Base-by-base conservation (phyloP, 2,888 invertebrate genomes). In the Apotomis betuletana region DNA sequence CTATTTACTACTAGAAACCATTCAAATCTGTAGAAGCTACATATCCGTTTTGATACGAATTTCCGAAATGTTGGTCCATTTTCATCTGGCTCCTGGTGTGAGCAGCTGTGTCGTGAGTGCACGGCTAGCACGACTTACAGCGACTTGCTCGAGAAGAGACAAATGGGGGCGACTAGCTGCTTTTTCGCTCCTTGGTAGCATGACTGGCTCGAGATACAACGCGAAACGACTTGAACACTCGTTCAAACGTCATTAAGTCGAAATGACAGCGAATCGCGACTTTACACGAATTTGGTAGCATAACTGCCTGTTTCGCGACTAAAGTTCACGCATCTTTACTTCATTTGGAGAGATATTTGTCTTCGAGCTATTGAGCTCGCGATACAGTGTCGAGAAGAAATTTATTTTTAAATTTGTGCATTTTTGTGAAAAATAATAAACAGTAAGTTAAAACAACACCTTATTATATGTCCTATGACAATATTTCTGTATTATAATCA, bases 271-370 rank as follows among this genome's bases (percentile, higher is more conserved):
- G 10, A 49, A 3, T 8, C 49, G 49, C 8, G 49, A 49, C 49
- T 49, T 49, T 49, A 9, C 0, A 9, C 49, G 9, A 49, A 10
- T 9, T 49, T 10, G 9, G 49, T 49, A 49, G 49, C 49, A 49
- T 10, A 9, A 58, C 58, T 58, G 38, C n/a, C n/a, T n/a, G 38
- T 58, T 58, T 58, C n/a, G 38, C 10, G 58, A 58, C 58, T 41
- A 58, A 58, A n/a, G 6, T 12, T 41, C 6, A n/a, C 12, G 12
- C 58, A 5, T 41, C 3, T 41, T n/a, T 41, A 58, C 38, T n/a
- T 58, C 58, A 58, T 41, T 4, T 10, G 38, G 41, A 36, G 58
- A 58, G 5, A 12, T 38, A 38, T 27, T 5, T 36, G 58, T 58
- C 58, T 38, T n/a, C 58, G 12, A 36, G 41, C 36, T 5, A 10